Conservation (phyloP, 2,888 invertebrate genomes). For the Leptothorax acervorum region DNA sequence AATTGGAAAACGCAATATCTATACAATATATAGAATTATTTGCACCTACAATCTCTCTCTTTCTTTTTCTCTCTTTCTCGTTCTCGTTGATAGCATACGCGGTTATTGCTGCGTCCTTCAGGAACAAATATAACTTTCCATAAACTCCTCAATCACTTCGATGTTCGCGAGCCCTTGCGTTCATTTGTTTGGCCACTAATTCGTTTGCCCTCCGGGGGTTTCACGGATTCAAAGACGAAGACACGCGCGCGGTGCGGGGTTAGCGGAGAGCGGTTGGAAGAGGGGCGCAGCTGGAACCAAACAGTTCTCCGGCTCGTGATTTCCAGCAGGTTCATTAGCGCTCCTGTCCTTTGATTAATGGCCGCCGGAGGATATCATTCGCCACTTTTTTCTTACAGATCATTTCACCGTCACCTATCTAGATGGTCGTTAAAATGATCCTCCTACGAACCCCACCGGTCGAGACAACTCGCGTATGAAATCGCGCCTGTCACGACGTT, state of each 20-base stretch:
- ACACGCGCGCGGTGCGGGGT: conserved; percentile 33
- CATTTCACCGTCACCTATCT: conserved; percentile 80
- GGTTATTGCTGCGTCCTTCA: conserved; percentile 31
- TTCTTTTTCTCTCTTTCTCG: not conserved
- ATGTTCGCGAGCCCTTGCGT: conserved; percentile 58
- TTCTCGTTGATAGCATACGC: not conserved
- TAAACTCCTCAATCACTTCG: conserved; percentile 68
- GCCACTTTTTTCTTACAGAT: conserved; percentile 82
- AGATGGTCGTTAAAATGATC: conserved; percentile 82
- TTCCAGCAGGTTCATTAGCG: conserved; percentile 83
- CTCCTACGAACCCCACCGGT: conserved; percentile 66
- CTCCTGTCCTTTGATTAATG: conserved; percentile 84
- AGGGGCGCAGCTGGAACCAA: conserved; percentile 57
- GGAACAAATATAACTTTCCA: conserved; percentile 49
- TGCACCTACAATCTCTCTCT: not conserved
- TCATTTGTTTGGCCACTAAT: conserved; percentile 72
- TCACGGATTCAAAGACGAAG: conserved; percentile 72
- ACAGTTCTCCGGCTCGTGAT: conserved; percentile 72
- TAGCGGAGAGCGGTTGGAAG: conserved; percentile 19
- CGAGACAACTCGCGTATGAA: conserved; percentile 67
- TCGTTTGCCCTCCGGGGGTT: conserved; percentile 72
- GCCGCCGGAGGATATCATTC: conserved; percentile 77
- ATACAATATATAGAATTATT: not conserved
- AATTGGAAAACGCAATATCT: conserved; percentile 19
- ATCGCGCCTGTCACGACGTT: conserved; percentile 71